Evolutionary conservation across 2,113 vertebrate species (phyloP).

Genomic region (Istiophorus platypterus): DNA sequence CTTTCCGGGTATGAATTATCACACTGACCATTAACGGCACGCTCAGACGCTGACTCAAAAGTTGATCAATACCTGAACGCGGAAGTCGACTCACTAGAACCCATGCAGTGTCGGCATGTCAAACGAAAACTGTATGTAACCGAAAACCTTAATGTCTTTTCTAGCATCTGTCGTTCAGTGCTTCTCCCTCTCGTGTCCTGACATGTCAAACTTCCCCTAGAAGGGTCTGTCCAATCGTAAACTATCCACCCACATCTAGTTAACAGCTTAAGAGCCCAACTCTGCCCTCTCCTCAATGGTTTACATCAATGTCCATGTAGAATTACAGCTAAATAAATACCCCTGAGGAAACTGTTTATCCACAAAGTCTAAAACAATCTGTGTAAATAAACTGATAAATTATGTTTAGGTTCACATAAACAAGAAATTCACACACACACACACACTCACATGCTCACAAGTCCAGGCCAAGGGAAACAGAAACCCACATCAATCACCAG

Average conservation of each 20-base stretch:
- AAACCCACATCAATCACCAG: slow-evolving; percentile 9
- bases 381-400: background rate
- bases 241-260: background rate
- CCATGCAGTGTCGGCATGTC: too few relatives aligned
- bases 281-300: background rate
- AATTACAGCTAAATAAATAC: background rate
- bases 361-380: background rate
- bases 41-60: background rate
- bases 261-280: too few relatives aligned
- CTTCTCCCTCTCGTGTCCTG: background rate
- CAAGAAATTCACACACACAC: background rate
- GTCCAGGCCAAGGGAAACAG: background rate
- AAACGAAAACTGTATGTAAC: too few relatives aligned
- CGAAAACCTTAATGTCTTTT: too few relatives aligned
- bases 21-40: too few relatives aligned
- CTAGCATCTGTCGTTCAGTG: too few relatives aligned
- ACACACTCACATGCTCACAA: background rate
- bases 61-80: background rate
- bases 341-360: background rate
- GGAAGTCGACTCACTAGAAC: background rate
- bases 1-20: too few relatives aligned
- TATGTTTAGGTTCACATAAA: background rate
- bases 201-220: background rate
- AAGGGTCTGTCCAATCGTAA: background rate
- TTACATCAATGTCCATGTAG: background rate